Conservation (phyloP, 2,888 invertebrate genomes). For the Hypena proboscidalis region DNA sequence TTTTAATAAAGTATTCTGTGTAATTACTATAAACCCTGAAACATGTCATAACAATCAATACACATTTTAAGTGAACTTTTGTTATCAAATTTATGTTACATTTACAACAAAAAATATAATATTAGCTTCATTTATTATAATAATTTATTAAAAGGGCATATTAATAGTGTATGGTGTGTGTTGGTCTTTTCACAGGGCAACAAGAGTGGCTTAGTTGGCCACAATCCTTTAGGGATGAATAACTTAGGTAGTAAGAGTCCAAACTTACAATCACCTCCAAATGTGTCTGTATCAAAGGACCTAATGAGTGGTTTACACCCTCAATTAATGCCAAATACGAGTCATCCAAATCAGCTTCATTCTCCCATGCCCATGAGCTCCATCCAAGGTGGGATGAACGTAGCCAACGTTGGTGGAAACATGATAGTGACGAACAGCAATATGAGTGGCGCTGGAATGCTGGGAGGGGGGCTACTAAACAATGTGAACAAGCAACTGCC, state of each 20-base stretch:
- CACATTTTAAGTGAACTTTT: no score
- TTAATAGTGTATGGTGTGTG: conserved; percentile 71
- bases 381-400: conserved; percentile 90
- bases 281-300: conserved; percentile 92
- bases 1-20: no score
- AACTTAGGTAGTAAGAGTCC: conserved; percentile 93
- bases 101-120: no score
- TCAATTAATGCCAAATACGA: conserved; percentile 91
- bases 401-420: conserved; percentile 86
- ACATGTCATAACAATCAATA: no score
- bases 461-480: conserved; percentile 91
- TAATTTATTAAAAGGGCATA: conserved; percentile 39
- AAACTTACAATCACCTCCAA: conserved; percentile 93
- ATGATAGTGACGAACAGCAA: conserved; percentile 93
- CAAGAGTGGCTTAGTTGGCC: conserved; percentile 89
- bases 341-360: conserved; percentile 86
- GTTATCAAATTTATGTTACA: no score
- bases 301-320: conserved; percentile 89
- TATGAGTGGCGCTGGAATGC: conserved; percentile 89
- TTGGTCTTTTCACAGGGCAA: conserved; percentile 87
- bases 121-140: no score
- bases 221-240: conserved; percentile 90
- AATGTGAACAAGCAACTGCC: conserved; percentile 91
- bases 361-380: conserved; percentile 89
- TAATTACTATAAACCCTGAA: no score